Evolutionary conservation across 2,888 invertebrate species (phyloP), one percentile per base, ranked within the genome.

Genomic region (Tortricodes alternella): DNA sequence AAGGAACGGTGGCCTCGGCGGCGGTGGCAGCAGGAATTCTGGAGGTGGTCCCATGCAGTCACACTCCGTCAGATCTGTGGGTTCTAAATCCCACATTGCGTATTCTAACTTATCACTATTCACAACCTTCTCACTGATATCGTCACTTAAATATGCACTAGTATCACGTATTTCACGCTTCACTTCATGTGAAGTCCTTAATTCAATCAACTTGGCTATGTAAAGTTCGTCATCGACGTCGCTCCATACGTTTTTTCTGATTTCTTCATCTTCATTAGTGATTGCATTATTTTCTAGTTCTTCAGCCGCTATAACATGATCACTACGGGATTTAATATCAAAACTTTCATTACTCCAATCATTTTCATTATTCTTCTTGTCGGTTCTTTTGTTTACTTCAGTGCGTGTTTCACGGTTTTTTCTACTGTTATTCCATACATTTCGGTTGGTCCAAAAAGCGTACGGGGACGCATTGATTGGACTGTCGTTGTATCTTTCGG

Each of bases 11-110:
- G 95, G 95, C 73, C 94, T 84, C 37, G 95, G 95, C 15, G 95
- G 95, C 59, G 95, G 95, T 55, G 95, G 95, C 71, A 95, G 83
- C 76, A 94, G 87, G 81, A 95, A 95, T 88, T 94, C 93, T 62
- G 95, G 95, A 69, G 94, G 94, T 70, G 94, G 94, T 73, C 94
- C 94, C 69, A 94, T 92, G 89, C 95, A 95, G 85, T 95, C 95
- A 85, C 94, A 95, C 90, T 95, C 94, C 82, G 91, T 92, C 88
- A 93, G 89, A 83, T 93, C 94, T 81, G 93, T 92, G 88, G 92
- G 92, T 76, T 93, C 93, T 85, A 94, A 92, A 87, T 94, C 94
- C 94, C 94, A 94, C 94, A 94, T 94, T 67, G 83, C 89, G 92
- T 91, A 92, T 79, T 85, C 87, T 88, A 90, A 81, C 88, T 85